Evolutionary conservation across 2,888 invertebrate genomes (phyloP).

Genomic region (Cistogaster globosa): DNA sequence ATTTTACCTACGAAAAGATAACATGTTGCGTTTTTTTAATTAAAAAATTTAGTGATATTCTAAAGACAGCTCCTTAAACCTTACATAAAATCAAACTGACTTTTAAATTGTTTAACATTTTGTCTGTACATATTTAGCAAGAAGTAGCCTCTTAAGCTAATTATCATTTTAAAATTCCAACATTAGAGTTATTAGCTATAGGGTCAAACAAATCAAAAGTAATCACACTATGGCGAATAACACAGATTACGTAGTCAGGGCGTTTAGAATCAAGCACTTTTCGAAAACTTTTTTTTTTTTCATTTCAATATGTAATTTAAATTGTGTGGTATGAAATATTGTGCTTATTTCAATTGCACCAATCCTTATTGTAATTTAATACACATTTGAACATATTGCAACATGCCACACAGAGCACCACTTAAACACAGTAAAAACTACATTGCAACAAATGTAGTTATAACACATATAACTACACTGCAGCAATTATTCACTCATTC

Average conservation of each 20-base stretch:
- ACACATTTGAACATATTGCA: slow-evolving; percentile 62
- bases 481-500: slow-evolving; percentile 71
- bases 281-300: slow-evolving; percentile 42
- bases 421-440: not conserved
- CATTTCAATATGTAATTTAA: slow-evolving; percentile 27
- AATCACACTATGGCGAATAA: slow-evolving; percentile 59
- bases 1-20: too few relatives aligned
- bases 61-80: too few relatives aligned
- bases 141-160: slow-evolving; percentile 42
- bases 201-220: slow-evolving; percentile 66
- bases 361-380: slow-evolving; percentile 69
- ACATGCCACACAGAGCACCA: slow-evolving; percentile 23
- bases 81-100: too few relatives aligned
- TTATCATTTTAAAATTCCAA: slow-evolving; percentile 28
- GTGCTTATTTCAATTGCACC: slow-evolving; percentile 66
- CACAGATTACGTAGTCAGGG: slow-evolving; percentile 56
- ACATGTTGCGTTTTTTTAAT: too few relatives aligned
- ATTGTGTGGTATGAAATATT: slow-evolving; percentile 55
- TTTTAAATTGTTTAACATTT: too few relatives aligned
- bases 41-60: too few relatives aligned
- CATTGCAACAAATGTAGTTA: slow-evolving; percentile 50
- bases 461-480: slow-evolving; percentile 68
- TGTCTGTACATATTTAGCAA: slow-evolving; percentile 3
- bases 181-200: slow-evolving; percentile 60
- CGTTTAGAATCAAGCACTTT: slow-evolving; percentile 56